Conservation (phyloP, 92 coral and sea anemone genomes). For the Porites rus region DNA sequence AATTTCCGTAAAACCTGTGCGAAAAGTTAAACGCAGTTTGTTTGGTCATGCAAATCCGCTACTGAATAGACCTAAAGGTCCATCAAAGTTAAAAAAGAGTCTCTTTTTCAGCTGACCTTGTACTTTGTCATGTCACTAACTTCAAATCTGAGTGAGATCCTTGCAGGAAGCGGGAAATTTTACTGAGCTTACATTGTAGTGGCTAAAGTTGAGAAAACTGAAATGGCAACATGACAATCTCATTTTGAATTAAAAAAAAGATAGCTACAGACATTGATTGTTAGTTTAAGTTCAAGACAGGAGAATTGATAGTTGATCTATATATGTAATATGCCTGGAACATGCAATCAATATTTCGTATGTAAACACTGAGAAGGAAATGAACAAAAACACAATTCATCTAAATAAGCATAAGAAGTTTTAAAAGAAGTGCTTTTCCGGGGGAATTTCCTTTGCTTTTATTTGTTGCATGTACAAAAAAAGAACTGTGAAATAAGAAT, state of each 20-base stretch:
- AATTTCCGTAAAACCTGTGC: constrained; percentile 25
- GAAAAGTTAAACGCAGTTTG: not conserved
- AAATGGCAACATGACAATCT: not conserved
- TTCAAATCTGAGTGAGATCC: too few species aligned
- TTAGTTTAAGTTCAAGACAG: not conserved
- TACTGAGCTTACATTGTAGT: not conserved
- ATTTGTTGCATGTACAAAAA: not conserved
- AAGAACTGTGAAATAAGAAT: not conserved
- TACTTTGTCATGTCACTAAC: too few species aligned
- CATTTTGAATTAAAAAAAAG: too few species aligned
- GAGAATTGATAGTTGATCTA: not conserved
- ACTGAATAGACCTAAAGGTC: too few species aligned
- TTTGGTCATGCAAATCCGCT: not conserved
- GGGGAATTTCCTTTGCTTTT: not conserved
- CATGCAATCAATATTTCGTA: constrained; percentile 10
- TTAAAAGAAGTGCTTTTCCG: not conserved
- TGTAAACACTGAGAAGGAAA: not conserved
- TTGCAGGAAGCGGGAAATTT: too few species aligned
- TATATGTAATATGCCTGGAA: not conserved
- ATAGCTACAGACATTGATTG: not conserved
- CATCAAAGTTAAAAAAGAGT: too few species aligned
- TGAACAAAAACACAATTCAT: constrained; percentile 6
- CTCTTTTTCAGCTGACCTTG: too few species aligned
- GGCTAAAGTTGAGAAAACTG: not conserved
- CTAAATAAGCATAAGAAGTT: not conserved